Conservation (phyloP, 35 echinoderm and acorn worm genomes). For the Ophiothrix spiculata region DNA sequence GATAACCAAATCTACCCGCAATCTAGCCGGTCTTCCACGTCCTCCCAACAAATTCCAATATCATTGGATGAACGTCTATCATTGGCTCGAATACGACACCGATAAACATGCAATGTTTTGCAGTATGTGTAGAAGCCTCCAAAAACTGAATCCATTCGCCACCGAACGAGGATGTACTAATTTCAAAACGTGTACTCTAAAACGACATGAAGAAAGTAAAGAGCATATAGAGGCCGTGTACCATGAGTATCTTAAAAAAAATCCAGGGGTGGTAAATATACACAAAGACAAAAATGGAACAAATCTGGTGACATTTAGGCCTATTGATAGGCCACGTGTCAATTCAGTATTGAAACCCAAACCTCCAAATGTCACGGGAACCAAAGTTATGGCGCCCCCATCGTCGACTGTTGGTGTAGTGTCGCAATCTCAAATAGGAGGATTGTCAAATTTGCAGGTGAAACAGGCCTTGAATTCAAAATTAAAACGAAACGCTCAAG, state of each 20-base stretch:
- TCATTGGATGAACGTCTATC: background rate
- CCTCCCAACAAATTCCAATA: background rate
- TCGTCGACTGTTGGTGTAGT: background rate
- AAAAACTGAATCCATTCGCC: background rate
- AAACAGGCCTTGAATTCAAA: too few species aligned
- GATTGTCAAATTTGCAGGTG: background rate
- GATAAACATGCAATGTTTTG: background rate
- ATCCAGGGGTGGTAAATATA: background rate
- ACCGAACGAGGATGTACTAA: background rate
- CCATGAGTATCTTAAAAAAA: background rate
- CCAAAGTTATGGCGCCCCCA: background rate
- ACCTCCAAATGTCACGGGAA: background rate
- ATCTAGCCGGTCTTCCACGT: background rate
- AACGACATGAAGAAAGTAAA: constrained; percentile 8
- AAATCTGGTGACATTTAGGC: too few species aligned
- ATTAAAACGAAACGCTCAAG: background rate
- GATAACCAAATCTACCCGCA: background rate
- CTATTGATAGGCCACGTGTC: too few species aligned
- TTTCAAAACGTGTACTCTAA: constrained; percentile 6
- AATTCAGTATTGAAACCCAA: too few species aligned
- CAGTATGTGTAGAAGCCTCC: background rate
- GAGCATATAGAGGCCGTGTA: background rate
- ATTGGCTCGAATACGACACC: background rate
- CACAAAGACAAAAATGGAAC: too few species aligned
- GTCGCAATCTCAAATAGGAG: background rate